phyloP scores from a whole-genome alignment of 1,140 invertebrate species.

The Frieseomelitta varia region DNA sequence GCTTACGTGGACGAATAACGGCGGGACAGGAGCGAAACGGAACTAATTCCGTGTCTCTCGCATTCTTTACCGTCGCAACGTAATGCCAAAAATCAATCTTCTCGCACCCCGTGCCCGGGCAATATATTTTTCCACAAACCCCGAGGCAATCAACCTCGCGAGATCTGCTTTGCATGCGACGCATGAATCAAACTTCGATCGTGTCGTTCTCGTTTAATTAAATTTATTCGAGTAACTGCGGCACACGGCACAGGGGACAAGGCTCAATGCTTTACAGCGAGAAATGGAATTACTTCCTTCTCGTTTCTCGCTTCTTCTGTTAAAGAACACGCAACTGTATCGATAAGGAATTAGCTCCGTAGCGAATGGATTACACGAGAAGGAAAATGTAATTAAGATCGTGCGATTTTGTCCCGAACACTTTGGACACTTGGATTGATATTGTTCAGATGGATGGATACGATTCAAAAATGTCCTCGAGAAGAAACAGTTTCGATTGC shows the following conservation, averaged over 20 bases:
- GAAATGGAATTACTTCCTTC: neutral
- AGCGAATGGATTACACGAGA: neutral
- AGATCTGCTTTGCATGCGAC: conserved; percentile 11
- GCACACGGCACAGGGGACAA: neutral
- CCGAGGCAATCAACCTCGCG: neutral
- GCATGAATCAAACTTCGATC: conserved; percentile 13
- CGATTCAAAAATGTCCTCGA: neutral
- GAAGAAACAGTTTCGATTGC: neutral
- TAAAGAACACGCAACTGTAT: neutral
- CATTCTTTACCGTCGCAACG: conserved; percentile 43
- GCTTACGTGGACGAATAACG: conserved; percentile 1
- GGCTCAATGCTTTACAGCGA: neutral
- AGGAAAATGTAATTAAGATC: too few relatives aligned
- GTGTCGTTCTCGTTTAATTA: neutral
- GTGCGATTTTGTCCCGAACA: too few relatives aligned
- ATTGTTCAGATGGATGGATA: neutral
- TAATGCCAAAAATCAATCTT: conserved; percentile 44
- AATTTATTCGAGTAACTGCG: neutral
- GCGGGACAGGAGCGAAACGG: conserved; percentile 9
- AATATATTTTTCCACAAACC: conserved; percentile 15
- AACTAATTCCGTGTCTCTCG: conserved; percentile 36
- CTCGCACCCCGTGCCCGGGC: neutral
- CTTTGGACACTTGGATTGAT: neutral
- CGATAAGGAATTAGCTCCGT: neutral
- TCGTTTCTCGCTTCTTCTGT: neutral